Evolutionary conservation across 2,888 invertebrate species (phyloP), one percentile per base, ranked within the genome.

Genomic region (Corythucha ciliata): DNA sequence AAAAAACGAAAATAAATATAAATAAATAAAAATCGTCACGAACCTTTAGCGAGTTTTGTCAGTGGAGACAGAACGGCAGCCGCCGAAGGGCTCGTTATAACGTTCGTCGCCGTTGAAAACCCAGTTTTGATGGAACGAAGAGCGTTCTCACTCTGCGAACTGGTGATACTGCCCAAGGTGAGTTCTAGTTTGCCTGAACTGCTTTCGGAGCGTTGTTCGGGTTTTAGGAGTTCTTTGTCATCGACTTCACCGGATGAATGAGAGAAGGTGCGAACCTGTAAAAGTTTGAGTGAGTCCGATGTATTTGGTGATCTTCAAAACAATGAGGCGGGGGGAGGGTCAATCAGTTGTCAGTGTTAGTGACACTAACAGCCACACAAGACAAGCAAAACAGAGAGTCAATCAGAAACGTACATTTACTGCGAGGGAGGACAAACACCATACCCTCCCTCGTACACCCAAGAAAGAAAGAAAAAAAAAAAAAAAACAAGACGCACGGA

Each of bases 41-140:
- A 81, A 0, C 89, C 89, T 67, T 86, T 87, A 1, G 90, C 90
- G 41, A 91, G 69, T 66, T 88, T 89, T 0, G 86, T 82, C 22
- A 91, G 74, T 0, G 85, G 85, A 1, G 81, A 81, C 26, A 82
- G 61, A 69, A 80, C 76, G 59, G 65, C 73, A 14, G 41, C 51
- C 1, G 57, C 54, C 3, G 77, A 74, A 0, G 87, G 86, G 65
- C 82, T 85, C 4, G 62, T 59, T 8, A 65, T 57, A 8, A 60
- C 59, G 2, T 55, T 60, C 0, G 79, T 74, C 3, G 81, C 73
- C 58, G 73, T 78, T 1, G 66, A 63, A 16, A 72, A 61, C 34
- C 71, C 72, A 21, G 64, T 64, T 64, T 75, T 80, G 10, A 81
- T 68, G 54, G 80, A 78, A 57, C 76, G 80, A 26, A 90, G 67